phyloP scores from a whole-genome alignment of 1,140 invertebrate genomes.

The Nixonia krombeini region DNA sequence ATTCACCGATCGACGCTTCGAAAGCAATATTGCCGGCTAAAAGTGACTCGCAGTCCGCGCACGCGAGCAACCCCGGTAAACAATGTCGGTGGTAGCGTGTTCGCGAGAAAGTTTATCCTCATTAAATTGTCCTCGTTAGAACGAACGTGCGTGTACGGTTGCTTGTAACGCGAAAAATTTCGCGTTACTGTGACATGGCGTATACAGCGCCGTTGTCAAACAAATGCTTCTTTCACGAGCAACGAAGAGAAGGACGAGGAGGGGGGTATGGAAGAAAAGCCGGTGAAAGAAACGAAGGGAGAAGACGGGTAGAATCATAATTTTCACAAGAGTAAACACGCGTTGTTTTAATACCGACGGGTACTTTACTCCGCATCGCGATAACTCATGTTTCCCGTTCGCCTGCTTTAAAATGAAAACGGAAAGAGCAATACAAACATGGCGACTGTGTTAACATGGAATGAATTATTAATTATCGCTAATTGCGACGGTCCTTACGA shows the following conservation, averaged over 20 bases:
- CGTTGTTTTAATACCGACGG: constrained; percentile 5
- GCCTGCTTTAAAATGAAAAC: background rate
- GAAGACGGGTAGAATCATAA: background rate
- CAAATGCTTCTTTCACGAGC: background rate
- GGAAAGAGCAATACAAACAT: background rate
- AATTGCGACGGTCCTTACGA: too few species aligned
- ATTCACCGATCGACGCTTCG: background rate
- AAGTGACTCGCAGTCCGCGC: too few species aligned
- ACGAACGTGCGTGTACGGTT: too few species aligned
- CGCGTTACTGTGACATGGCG: too few species aligned
- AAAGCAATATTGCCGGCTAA: constrained; percentile 1
- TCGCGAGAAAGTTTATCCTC: too few species aligned
- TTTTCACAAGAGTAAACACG: constrained; percentile 4
- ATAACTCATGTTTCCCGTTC: constrained; percentile 3
- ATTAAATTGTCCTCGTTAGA: too few species aligned
- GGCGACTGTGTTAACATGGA: background rate
- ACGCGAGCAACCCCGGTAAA: too few species aligned
- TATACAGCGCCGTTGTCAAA: too few species aligned
- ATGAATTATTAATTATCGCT: constrained; percentile 1
- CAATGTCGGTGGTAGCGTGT: too few species aligned
- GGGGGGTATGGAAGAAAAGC: background rate
- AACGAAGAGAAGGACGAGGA: background rate
- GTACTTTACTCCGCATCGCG: constrained; percentile 5
- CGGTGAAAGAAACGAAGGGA: background rate
- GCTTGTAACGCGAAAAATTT: too few species aligned